phyloP scores from a whole-genome alignment of 2,797 vertebrate species.

The Dallia pectoralis region DNA sequence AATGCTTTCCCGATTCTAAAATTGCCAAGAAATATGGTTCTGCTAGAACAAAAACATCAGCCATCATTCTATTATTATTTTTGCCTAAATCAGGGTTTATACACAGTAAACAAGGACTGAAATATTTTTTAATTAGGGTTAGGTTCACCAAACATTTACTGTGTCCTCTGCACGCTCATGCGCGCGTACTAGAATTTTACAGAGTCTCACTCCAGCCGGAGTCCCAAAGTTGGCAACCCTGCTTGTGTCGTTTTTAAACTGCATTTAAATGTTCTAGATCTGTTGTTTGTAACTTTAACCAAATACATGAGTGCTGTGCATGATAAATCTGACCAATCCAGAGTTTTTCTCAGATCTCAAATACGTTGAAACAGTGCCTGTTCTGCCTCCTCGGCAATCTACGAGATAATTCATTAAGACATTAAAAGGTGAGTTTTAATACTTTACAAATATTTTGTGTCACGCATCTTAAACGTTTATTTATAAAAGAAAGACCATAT shows the following conservation, averaged over 20 bases:
- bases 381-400: not conserved
- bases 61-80: too few relatives aligned
- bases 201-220: too few relatives aligned
- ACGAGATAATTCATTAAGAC: not conserved
- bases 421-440: constrained; percentile 1
- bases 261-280: not conserved
- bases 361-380: not conserved
- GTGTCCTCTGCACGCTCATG: too few relatives aligned
- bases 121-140: too few relatives aligned
- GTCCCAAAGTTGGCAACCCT: too few relatives aligned
- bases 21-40: too few relatives aligned
- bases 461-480: not conserved
- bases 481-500: not conserved
- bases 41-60: too few relatives aligned
- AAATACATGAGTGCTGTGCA: not conserved
- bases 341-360: not conserved
- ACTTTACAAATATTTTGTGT: not conserved
- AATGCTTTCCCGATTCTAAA: too few relatives aligned
- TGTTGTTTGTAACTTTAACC: not conserved
- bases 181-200: too few relatives aligned
- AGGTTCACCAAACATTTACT: too few relatives aligned
- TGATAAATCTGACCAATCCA: not conserved
- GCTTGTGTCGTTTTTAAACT: not conserved
- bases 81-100: too few relatives aligned
- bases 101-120: too few relatives aligned